Base-by-base conservation (phyloP, 2,113 vertebrate genomes). In the Corapipo altera region DNA sequence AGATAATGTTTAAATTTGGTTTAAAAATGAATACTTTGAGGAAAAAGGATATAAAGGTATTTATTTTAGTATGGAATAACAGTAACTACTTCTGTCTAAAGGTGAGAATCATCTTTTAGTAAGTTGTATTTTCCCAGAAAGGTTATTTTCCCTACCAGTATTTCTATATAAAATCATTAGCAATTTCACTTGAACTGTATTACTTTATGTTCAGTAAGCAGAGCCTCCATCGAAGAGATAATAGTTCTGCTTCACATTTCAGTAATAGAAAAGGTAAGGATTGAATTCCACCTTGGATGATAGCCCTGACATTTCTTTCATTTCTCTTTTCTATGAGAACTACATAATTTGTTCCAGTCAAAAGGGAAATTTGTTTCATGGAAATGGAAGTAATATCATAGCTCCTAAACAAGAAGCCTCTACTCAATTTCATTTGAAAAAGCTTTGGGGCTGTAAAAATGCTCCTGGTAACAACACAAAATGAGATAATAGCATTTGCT, bases 261-360 rank as follows among this genome's bases (percentile, higher is more conserved):
- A 72, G 71, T 88, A 93, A 93, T 18, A 94, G 82, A 77, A 93
- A 55, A 96, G 17, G 67, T 64, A 90, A 85, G 46, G 90, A 90
- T 24, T 90, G 33, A 83, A 90, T 94, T 85, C 64, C 30, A 64
- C 55, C 46, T 82, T 70, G 54, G 85, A 55, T 88, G 48, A 83
- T 80, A 93, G 39, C 72, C 64, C 72, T 86, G 67, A 26, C 48
- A 91, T 70, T 90, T 84, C 78, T 80, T 88, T 73, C 61, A 80
- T 83, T 93, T 91, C 65, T 83, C 79, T 83, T 62, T 80, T 30
- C 75, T 51, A 39, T 21, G 21, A 88, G 62, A 58, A 57, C 52
- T 58, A 82, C 65, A 14, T 80, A 64, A 95, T 77, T 93, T 82
- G 19, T 84, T 90, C 43, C 59, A 85, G 74, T 90, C 81, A 94